Evolutionary conservation across 1,140 invertebrate species (phyloP).

Genomic region (Drosophila prosaltans): DNA sequence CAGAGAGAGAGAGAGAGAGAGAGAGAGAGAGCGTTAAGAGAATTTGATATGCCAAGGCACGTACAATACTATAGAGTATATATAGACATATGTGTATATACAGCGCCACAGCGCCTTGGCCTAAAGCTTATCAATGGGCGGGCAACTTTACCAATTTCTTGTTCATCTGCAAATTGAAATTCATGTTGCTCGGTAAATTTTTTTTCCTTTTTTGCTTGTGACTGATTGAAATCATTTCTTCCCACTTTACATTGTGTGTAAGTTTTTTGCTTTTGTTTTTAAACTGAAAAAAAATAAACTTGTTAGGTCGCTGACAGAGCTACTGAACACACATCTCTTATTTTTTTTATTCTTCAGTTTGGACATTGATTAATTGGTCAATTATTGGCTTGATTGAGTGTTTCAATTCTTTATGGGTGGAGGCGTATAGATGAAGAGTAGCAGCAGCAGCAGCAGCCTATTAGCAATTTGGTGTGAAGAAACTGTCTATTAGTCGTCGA

Average conservation of each 20-base stretch:
- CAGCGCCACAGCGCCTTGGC: constrained; percentile 43
- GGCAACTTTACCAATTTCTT: constrained; percentile 42
- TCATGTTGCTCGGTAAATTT: constrained; percentile 29
- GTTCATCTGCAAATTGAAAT: constrained; percentile 57
- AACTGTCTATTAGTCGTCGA: background rate
- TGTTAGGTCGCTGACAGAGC: constrained; percentile 40
- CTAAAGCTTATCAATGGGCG: constrained; percentile 53
- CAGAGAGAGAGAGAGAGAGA: constrained; percentile 34
- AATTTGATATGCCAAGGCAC: constrained; percentile 33
- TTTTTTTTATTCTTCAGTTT: background rate
- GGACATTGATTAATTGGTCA: constrained; percentile 71
- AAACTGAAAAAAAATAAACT: constrained; percentile 13
- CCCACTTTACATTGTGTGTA: constrained; percentile 7
- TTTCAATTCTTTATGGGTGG: constrained; percentile 4
- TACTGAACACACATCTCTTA: constrained; percentile 5
- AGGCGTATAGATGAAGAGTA: background rate
- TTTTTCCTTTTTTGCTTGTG: background rate
- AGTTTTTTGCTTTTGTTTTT: constrained; percentile 37
- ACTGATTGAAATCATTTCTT: constrained; percentile 50
- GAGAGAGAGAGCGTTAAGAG: constrained; percentile 50
- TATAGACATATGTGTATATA: too few species aligned
- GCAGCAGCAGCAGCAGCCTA: background rate
- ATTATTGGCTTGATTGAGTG: constrained; percentile 65
- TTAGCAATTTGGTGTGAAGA: constrained; percentile 50
- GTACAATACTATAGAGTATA: background rate